These are phyloP conservation scores for Clanis bilineata DNA, from an alignment of 2,888 invertebrate species.

Conservation along the genomic window DNA sequence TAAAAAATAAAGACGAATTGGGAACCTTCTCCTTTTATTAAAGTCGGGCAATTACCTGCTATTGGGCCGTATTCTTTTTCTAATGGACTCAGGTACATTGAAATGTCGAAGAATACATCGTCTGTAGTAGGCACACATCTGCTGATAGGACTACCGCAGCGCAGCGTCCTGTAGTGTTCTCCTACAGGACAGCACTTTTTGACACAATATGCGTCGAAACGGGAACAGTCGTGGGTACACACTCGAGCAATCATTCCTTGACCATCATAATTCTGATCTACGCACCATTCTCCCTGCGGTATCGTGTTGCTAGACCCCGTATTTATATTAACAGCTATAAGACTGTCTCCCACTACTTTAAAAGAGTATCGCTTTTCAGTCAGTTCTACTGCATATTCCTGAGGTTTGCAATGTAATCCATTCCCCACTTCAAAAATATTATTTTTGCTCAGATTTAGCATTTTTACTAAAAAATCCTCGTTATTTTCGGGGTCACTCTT, in stretches of 20 bases:
- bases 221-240: conserved; percentile 56
- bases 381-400: conserved; percentile 61
- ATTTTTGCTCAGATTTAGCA: conserved; percentile 39
- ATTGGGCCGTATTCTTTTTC: conserved; percentile 36
- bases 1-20: no score
- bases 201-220: conserved; percentile 64
- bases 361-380: conserved; percentile 50
- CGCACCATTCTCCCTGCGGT: conserved; percentile 66
- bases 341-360: conserved; percentile 47
- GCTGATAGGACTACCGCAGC: conserved; percentile 54
- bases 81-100: conserved; percentile 55
- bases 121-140: conserved; percentile 57
- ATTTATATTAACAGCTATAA: conserved; percentile 42
- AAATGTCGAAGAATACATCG: conserved; percentile 53
- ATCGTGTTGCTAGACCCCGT: conserved; percentile 35
- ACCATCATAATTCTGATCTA: conserved; percentile 53
- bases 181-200: conserved; percentile 82
- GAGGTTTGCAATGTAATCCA: conserved; percentile 57
- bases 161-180: conserved; percentile 61
- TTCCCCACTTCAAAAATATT: conserved; percentile 59
- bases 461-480: conserved; percentile 47
- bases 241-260: conserved; percentile 55
- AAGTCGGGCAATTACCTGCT: conserved; percentile 57
- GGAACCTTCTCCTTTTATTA: no score
- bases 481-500: conserved; percentile 32